Evolutionary conservation across 92 coral and sea anemone species (phyloP).

Genomic region (Epizoanthus ramosus): DNA sequence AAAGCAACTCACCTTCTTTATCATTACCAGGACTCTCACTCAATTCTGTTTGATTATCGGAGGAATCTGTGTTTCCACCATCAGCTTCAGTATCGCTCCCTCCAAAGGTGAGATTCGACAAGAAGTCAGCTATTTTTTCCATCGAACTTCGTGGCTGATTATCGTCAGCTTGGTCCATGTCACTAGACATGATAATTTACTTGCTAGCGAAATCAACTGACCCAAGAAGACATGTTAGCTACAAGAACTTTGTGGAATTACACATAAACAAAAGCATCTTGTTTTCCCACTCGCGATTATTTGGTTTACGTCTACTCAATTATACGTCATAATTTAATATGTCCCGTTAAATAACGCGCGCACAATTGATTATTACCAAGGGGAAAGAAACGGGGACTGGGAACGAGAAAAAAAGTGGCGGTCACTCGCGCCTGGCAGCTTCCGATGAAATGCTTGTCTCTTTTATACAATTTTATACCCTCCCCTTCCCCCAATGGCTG

Average conservation of each 20-base stretch:
- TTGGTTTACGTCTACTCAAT: too few relatives aligned
- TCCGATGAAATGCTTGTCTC: too few relatives aligned
- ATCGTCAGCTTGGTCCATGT: conserved; percentile 16
- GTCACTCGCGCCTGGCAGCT: too few relatives aligned
- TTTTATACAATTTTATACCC: too few relatives aligned
- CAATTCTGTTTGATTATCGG: neutral
- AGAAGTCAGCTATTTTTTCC: conserved; percentile 38
- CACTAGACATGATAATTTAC: conserved; percentile 6
- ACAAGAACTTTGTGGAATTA: neutral
- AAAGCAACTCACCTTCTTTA: neutral
- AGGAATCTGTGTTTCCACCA: neutral
- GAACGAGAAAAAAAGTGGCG: too few relatives aligned
- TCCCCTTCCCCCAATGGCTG: too few relatives aligned
- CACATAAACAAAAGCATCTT: too few relatives aligned
- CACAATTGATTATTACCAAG: too few relatives aligned
- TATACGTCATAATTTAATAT: too few relatives aligned
- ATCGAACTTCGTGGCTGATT: conserved; percentile 20
- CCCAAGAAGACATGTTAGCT: neutral
- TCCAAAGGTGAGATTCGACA: conserved; percentile 33
- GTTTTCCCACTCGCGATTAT: too few relatives aligned
- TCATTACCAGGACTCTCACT: neutral
- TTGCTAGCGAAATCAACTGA: neutral
- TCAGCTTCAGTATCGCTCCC: conserved; percentile 23
- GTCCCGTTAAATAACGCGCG: too few relatives aligned
- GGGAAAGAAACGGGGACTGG: too few relatives aligned